phyloP scores from a whole-genome alignment of 2,888 invertebrate species.

The Mesorhabditis sp. region DNA sequence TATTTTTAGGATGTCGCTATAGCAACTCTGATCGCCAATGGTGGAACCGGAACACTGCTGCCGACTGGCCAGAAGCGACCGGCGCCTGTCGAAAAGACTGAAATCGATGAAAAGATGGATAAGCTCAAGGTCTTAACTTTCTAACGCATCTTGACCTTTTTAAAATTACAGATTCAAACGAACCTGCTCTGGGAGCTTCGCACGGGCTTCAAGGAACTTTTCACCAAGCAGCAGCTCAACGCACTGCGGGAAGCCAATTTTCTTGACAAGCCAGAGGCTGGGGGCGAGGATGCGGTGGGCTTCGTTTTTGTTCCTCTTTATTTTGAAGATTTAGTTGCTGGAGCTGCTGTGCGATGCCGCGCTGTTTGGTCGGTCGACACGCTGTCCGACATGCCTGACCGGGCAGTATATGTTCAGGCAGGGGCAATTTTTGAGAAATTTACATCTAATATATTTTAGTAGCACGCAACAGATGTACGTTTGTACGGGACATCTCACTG shows the following conservation, averaged over 20 bases:
- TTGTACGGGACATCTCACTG: constrained; percentile 78
- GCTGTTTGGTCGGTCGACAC: constrained; percentile 78
- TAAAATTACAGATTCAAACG: constrained; percentile 68
- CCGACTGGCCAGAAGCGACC: neutral
- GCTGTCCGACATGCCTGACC: constrained; percentile 73
- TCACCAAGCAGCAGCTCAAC: constrained; percentile 68
- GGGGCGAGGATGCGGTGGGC: constrained; percentile 68
- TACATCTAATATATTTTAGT: constrained; percentile 21
- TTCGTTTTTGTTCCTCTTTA: neutral
- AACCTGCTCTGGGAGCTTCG: constrained; percentile 70
- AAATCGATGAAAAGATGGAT: no score
- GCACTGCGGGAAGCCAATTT: constrained; percentile 72
- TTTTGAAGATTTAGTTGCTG: constrained; percentile 65
- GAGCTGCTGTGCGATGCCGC: constrained; percentile 79
- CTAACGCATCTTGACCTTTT: no score
- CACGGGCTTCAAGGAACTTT: constrained; percentile 67
- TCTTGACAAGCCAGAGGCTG: constrained; percentile 69
- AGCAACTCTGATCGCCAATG: no score
- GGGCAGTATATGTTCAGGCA: constrained; percentile 30
- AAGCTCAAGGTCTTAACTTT: no score
- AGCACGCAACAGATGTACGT: constrained; percentile 71
- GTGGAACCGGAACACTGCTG: neutral
- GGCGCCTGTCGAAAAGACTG: no score
- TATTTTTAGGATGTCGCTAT: no score
- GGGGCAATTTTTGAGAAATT: neutral